Conservation (phyloP, 1,140 invertebrate species). For the Drosophila malerkotliana region DNA sequence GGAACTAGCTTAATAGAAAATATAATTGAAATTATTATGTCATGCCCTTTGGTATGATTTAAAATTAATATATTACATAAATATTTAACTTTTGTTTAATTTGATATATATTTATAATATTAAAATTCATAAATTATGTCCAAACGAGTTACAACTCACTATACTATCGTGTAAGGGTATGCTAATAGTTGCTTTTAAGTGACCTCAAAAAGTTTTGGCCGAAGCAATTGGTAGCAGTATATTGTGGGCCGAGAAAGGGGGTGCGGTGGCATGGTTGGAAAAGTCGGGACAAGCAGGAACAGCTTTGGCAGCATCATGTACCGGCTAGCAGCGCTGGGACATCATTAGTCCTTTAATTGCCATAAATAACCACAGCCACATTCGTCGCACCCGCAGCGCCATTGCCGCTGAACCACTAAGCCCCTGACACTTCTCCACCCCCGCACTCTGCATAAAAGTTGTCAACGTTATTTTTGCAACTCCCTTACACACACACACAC, state of each 20-base stretch:
- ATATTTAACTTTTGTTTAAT: too few species aligned
- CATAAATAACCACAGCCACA: constrained; percentile 76
- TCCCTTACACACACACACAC: constrained; percentile 41
- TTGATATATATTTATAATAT: too few species aligned
- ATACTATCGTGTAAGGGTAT: constrained; percentile 38
- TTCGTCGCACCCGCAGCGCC: constrained; percentile 41
- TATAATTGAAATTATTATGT: neutral
- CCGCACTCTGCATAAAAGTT: constrained; percentile 59
- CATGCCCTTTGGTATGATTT: neutral
- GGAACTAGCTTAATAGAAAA: neutral
- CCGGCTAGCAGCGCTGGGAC: constrained; percentile 66
- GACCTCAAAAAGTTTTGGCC: constrained; percentile 37
- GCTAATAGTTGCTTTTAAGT: constrained; percentile 7
- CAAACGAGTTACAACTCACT: neutral
- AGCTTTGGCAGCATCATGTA: constrained; percentile 55
- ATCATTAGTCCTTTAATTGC: constrained; percentile 83
- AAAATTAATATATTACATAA: too few species aligned
- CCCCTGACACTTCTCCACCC: constrained; percentile 2
- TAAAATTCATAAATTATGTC: neutral
- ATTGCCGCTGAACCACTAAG: neutral
- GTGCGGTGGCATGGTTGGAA: neutral
- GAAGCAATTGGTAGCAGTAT: constrained; percentile 14
- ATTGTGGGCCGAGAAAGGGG: neutral
- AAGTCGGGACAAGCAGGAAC: constrained; percentile 13
- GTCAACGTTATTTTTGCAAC: constrained; percentile 76